A percentile compares a stretch with the other conserved stretches of the same genome.
Conservation (phyloP, 1,140 invertebrate species). For the Gryllus bimaculatus region DNA sequence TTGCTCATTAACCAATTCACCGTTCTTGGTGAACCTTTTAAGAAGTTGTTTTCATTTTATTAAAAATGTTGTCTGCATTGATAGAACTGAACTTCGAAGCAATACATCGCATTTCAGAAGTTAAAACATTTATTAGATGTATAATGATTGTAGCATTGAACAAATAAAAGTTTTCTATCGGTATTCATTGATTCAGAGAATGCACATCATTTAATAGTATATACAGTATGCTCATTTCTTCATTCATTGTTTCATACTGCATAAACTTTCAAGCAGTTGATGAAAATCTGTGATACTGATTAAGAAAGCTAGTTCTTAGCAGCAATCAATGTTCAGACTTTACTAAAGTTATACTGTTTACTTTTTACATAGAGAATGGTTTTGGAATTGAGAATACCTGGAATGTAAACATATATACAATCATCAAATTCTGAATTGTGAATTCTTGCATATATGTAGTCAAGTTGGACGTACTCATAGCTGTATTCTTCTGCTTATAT, state of each 20-base stretch:
- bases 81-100: not conserved
- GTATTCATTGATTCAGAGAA: not conserved
- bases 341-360: not conserved
- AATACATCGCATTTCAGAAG: not conserved
- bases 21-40: not conserved
- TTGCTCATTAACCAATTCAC: not conserved
- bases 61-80: not conserved
- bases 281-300: slow-evolving; percentile 1
- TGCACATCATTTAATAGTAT: not conserved
- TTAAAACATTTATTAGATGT: not conserved
- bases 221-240: not conserved
- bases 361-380: not conserved
- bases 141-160: not conserved
- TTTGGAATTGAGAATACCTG: not conserved
- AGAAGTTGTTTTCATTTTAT: not conserved
- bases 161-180: slow-evolving; percentile 1
- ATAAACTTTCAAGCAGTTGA: not conserved
- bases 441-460: not conserved
- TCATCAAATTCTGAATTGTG: not conserved
- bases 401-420: not conserved
- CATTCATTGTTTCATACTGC: not conserved
- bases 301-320: slow-evolving; percentile 1
- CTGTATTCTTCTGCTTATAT: too few species aligned
- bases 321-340: not conserved
- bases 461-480: too few species aligned